Base-by-base conservation (phyloP, 2,888 invertebrate genomes). In the Seira ritae region DNA sequence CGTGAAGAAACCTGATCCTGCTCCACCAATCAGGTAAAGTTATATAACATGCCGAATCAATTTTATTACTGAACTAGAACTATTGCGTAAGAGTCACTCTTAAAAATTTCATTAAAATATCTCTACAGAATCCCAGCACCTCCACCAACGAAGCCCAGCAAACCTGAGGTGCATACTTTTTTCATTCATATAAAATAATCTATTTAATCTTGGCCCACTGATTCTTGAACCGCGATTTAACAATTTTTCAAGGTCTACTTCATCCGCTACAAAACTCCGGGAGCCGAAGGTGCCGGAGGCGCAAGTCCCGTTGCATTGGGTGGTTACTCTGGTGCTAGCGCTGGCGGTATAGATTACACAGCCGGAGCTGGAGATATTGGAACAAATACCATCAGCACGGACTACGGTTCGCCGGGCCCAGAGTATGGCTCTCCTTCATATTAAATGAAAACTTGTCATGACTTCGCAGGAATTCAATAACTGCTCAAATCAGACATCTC, bases 1-100 rank as follows among this genome's bases (percentile, higher is more conserved):
- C 91, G 96, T 96, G 89, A 96, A 96, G 93, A 95, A 95, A 90
- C 96, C 96, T 90, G 96, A 96, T 90, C 95, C 96, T 85, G 94
- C 95, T 86, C 95, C 95, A 88, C 84, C 96, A 89, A 94, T 96
- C 91, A 92, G 93, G 62, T 20, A 2, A 6, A 55, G 15, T 22
- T n/a, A 46, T 15, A 37, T 73, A 1, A 23, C 55, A 31, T 31
- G 8, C 31, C 31, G 8, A 31, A 4, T 31, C 8, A 31, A 31
- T 31, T 31, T 31, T 31, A 8, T 31, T 31, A 31, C 31, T 31
- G 8, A 31, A 31, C 31, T 4, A 31, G 2, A 31, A 2, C 8
- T 31, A 8, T 31, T 31, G 8, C 8, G 8, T 31, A 8, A 31
- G 8, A n/a, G n/a, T n/a, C n/a, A n/a, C n/a, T n/a, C n/a, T n/a